phyloP scores from a whole-genome alignment of 2,888 invertebrate genomes.

The Eudasyphora cyanicolor region DNA sequence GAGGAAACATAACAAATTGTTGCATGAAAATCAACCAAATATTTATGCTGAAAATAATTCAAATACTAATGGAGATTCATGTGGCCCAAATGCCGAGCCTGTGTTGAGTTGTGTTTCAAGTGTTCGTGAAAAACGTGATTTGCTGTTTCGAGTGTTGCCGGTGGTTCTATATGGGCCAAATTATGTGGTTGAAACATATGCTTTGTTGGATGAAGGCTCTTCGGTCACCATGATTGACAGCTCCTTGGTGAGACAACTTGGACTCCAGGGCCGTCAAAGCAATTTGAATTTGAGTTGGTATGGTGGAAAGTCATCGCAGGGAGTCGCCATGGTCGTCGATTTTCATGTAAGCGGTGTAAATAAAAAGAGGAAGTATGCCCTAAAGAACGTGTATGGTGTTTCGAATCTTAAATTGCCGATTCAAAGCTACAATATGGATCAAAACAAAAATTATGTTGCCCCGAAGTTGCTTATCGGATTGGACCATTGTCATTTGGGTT shows the following conservation, averaged over 20 bases:
- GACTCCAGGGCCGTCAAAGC: slow-evolving; percentile 53
- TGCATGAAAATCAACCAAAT: neutral
- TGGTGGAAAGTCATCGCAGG: slow-evolving; percentile 47
- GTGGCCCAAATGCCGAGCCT: neutral
- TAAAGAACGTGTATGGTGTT: slow-evolving; percentile 46
- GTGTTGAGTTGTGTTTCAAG: neutral
- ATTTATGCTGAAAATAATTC: neutral
- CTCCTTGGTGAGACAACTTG: slow-evolving; percentile 43
- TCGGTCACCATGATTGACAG: slow-evolving; percentile 39
- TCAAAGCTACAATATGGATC: no score
- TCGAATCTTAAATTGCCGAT: slow-evolving; percentile 47
- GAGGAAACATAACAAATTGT: slow-evolving; percentile 25
- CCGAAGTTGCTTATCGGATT: slow-evolving; percentile 51
- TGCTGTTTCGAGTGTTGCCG: slow-evolving; percentile 17
- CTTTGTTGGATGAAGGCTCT: slow-evolving; percentile 18
- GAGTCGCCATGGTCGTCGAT: slow-evolving; percentile 23
- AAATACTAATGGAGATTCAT: neutral
- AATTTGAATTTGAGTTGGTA: slow-evolving; percentile 9
- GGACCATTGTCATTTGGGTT: slow-evolving; percentile 53
- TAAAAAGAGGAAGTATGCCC: slow-evolving; percentile 6
- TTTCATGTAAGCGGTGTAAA: slow-evolving; percentile 8
- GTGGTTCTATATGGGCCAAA: slow-evolving; percentile 51
- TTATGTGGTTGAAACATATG: slow-evolving; percentile 19
- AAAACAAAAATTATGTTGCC: neutral
- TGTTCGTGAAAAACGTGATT: neutral